A percentile compares a stretch with the other conserved stretches of the same genome.
Evolutionary conservation across 2,797 vertebrate genomes (phyloP).

Genomic region (Cryptoprocta ferox): DNA sequence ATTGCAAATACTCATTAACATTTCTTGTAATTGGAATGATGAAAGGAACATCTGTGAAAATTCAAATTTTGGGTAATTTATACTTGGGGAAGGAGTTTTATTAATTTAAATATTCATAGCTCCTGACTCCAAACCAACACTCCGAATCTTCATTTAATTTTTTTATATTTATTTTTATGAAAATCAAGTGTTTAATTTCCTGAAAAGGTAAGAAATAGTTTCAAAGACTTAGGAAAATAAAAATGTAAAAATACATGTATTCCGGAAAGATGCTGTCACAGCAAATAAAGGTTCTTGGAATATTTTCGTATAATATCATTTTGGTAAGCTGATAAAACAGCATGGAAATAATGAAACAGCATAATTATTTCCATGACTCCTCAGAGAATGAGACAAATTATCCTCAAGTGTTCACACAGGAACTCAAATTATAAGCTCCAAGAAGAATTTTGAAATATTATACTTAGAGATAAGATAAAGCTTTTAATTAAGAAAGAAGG

Average conservation of each 20-base stretch:
- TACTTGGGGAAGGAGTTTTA: not conserved
- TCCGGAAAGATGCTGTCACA: not conserved
- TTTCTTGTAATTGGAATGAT: not conserved
- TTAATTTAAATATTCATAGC: not conserved
- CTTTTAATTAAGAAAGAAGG: constrained; percentile 12
- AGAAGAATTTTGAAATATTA: not conserved
- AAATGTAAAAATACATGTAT: not conserved
- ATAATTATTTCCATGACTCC: not conserved
- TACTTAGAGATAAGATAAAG: not conserved
- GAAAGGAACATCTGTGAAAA: not conserved
- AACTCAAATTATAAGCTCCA: not conserved
- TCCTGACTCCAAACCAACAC: not conserved
- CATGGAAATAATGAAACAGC: not conserved
- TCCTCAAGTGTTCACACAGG: not conserved
- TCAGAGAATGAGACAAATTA: not conserved
- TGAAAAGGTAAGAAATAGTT: not conserved
- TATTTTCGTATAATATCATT: not conserved
- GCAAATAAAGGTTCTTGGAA: not conserved
- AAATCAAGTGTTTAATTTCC: not conserved
- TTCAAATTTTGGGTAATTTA: not conserved
- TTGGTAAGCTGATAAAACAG: not conserved
- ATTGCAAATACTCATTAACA: not conserved
- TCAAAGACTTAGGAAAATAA: constrained; percentile 32
- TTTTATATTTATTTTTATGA: constrained; percentile 40
- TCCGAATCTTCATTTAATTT: not conserved